A percentile compares a stretch with the other conserved stretches of the same genome.
These are phyloP conservation scores for Erebia palarica DNA, from an alignment of 2,888 invertebrate species.

Conservation along the genomic window DNA sequence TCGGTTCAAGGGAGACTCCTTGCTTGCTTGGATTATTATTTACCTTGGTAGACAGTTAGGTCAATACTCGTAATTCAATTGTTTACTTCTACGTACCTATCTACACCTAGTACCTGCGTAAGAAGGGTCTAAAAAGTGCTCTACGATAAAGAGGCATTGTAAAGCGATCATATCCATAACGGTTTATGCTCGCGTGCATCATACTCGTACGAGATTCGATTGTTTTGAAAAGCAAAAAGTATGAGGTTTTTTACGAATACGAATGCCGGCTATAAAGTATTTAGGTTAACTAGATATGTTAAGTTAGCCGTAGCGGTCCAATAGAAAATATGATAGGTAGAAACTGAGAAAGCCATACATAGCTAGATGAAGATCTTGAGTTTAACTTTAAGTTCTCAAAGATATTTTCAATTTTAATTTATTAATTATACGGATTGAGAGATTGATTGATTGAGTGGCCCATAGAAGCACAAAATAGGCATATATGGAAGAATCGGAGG, in stretches of 20 bases:
- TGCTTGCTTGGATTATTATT: no score
- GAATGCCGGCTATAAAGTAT: slow-evolving; percentile 10
- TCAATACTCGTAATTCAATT: not conserved
- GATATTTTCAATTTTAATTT: not conserved
- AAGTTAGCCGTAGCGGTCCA: not conserved
- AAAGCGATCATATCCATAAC: slow-evolving; percentile 65
- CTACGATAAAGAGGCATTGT: slow-evolving; percentile 52
- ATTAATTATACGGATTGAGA: not conserved
- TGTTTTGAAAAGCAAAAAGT: slow-evolving; percentile 60
- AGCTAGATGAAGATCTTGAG: no score
- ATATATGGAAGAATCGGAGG: no score
- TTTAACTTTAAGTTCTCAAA: not conserved
- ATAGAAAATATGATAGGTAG: no score
- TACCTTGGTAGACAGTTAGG: not conserved
- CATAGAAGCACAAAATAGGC: no score
- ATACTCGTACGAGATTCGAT: slow-evolving; percentile 50
- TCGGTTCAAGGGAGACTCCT: no score
- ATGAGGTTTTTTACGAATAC: slow-evolving; percentile 19
- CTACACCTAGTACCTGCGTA: not conserved
- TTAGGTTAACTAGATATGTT: slow-evolving; percentile 16
- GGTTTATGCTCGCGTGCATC: slow-evolving; percentile 56
- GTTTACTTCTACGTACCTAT: not conserved
- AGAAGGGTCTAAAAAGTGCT: slow-evolving; percentile 31
- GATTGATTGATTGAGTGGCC: no score
- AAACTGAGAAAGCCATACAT: no score